Evolutionary conservation across 2,888 invertebrate species (phyloP).

Genomic region (Cantharis rufa): DNA sequence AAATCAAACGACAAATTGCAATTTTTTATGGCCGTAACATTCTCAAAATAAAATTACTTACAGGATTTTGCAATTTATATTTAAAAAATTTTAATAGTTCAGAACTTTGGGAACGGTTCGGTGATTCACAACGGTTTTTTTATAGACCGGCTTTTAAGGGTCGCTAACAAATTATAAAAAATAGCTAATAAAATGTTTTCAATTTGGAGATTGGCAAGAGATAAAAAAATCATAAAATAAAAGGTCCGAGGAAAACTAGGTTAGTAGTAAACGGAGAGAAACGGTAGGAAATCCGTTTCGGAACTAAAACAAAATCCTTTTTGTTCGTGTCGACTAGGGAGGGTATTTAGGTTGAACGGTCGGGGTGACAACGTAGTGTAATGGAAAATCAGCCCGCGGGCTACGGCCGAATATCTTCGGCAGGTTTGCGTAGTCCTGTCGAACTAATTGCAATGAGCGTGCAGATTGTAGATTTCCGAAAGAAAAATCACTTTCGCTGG

Average conservation of each 20-base stretch:
- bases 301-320: too few species aligned
- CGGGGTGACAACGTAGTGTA: too few species aligned
- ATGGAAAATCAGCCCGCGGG: too few species aligned
- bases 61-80: neutral
- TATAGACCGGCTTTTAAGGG: neutral
- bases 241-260: neutral
- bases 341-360: too few species aligned
- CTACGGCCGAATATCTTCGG: too few species aligned
- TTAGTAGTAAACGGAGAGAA: neutral
- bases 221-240: neutral
- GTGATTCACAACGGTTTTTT: neutral
- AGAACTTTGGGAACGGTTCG: neutral
- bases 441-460: too few species aligned
- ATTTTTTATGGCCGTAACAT: neutral
- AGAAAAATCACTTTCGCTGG: neutral
- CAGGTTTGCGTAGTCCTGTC: too few species aligned
- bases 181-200: neutral
- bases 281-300: too few species aligned
- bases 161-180: neutral
- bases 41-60: neutral
- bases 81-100: neutral
- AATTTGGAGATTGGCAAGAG: neutral
- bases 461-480: neutral
- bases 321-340: too few species aligned
- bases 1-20: neutral